phyloP scores from a whole-genome alignment of 92 coral and sea anemone genomes.

The Porites rus region DNA sequence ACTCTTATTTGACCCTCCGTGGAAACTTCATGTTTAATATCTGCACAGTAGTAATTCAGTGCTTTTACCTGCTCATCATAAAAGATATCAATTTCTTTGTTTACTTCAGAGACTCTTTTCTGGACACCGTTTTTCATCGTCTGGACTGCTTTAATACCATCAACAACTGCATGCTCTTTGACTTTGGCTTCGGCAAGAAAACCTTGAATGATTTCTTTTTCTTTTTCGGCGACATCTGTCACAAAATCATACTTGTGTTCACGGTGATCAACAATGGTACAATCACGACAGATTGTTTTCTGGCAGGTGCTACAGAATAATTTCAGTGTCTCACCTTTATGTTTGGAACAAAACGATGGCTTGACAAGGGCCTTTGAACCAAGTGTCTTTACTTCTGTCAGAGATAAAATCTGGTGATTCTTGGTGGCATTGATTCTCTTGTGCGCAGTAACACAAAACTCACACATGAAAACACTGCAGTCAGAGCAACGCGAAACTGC shows the following conservation, averaged over 20 bases:
- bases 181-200: constrained; percentile 34
- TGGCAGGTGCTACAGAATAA: constrained; percentile 72
- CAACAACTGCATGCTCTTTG: constrained; percentile 22
- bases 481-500: constrained; percentile 66
- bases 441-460: constrained; percentile 69
- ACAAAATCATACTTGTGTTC: constrained; percentile 62
- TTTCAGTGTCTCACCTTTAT: constrained; percentile 62
- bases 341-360: constrained; percentile 63
- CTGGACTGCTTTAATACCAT: constrained; percentile 18
- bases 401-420: constrained; percentile 60
- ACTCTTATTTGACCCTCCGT: constrained; percentile 16
- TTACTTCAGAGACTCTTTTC: background rate
- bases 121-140: constrained; percentile 8
- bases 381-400: constrained; percentile 55
- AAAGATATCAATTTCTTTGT: constrained; percentile 38
- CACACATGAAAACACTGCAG: constrained; percentile 68
- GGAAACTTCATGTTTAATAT: constrained; percentile 30
- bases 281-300: constrained; percentile 60
- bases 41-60: constrained; percentile 35
- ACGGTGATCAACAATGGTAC: constrained; percentile 70
- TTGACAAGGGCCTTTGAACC: constrained; percentile 62
- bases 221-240: constrained; percentile 38
- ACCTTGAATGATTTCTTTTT: constrained; percentile 40
- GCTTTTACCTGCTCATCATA: constrained; percentile 53
- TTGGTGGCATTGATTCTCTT: constrained; percentile 53